Percentiles rank a stretch among this genome's conserved stretches.
phyloP scores from a whole-genome alignment of 2,888 invertebrate genomes.

The Alviniconcha strummeri region DNA sequence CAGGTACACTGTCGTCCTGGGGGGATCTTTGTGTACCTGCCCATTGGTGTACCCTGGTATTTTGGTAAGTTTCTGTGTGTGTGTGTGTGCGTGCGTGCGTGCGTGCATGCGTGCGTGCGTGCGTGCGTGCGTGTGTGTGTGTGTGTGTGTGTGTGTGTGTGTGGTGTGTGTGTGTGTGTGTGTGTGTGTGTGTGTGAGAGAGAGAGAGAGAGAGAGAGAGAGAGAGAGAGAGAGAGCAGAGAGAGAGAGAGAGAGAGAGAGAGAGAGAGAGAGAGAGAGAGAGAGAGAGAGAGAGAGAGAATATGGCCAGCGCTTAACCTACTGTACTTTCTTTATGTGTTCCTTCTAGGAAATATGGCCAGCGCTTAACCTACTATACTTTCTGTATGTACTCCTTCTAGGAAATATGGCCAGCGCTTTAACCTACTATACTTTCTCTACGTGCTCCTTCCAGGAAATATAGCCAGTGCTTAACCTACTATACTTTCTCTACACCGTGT shows the following conservation, averaged over 20 bases:
- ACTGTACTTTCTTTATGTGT: no score
- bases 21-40: constrained; percentile 41
- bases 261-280: not conserved
- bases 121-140: not conserved
- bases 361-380: no score
- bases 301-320: no score
- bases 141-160: not conserved
- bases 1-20: constrained; percentile 38
- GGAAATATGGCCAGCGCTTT: no score
- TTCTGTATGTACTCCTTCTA: no score
- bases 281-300: not conserved
- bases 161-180: not conserved
- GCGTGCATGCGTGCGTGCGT: not conserved
- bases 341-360: no score
- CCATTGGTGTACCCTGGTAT: constrained; percentile 43
- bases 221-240: not conserved
- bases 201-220: not conserved
- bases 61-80: constrained; percentile 35
- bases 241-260: not conserved
- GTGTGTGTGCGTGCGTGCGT: constrained; percentile 3
- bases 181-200: not conserved
- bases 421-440: no score
- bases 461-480: no score
- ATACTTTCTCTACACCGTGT: no score
- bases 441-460: no score